Conservation (phyloP, 2,888 invertebrate species). For the Lithophane socia region DNA sequence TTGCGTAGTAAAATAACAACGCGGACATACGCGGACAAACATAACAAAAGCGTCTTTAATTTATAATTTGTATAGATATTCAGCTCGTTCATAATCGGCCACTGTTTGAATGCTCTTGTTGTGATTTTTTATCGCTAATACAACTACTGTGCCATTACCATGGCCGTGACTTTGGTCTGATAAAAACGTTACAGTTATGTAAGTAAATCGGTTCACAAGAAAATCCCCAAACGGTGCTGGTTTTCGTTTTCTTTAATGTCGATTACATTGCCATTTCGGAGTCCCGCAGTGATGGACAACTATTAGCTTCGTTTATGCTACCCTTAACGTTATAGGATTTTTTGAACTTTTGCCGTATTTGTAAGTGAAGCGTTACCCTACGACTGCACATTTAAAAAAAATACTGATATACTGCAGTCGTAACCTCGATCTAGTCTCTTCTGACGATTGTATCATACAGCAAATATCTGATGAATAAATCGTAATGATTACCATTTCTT, state of each 20-base stretch:
- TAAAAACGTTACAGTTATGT: slow-evolving; percentile 24
- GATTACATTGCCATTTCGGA: not conserved
- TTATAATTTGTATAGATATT: not conserved
- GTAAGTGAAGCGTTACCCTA: not conserved
- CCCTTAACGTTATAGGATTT: not conserved
- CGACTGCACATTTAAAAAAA: not conserved
- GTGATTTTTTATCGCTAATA: slow-evolving; percentile 33
- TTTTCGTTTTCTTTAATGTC: not conserved
- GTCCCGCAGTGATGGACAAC: too few relatives aligned
- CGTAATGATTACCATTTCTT: slow-evolving; percentile 32
- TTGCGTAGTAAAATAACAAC: too few relatives aligned
- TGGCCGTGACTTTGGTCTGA: slow-evolving; percentile 16
- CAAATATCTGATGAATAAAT: not conserved
- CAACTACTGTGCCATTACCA: not conserved
- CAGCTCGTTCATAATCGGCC: not conserved
- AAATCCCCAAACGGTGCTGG: not conserved
- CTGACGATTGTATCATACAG: not conserved
- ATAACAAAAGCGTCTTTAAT: too few relatives aligned
- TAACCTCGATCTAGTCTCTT: not conserved
- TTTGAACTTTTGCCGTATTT: not conserved
- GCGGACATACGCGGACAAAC: too few relatives aligned
- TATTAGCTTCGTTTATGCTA: not conserved
- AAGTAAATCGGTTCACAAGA: not conserved
- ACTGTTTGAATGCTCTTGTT: slow-evolving; percentile 15
- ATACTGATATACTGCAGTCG: not conserved